Conservation (phyloP, 2,797 vertebrate species). For the Meda fulgida region DNA sequence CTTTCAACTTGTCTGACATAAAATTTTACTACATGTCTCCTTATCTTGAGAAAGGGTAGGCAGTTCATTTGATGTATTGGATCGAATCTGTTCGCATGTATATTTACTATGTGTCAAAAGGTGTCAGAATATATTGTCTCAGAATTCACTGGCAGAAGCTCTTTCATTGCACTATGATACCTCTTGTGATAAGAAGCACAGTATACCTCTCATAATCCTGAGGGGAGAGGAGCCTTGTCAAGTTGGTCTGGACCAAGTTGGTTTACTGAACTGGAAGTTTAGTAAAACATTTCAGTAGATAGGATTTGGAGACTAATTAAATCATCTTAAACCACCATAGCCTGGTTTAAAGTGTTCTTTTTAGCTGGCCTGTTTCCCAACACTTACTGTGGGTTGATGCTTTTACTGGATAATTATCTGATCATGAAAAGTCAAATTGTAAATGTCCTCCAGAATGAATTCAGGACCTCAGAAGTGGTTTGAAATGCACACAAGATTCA, state of each 20-base stretch:
- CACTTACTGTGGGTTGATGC: background rate
- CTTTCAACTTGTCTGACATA: conserved; percentile 14
- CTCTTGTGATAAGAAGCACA: conserved; percentile 2
- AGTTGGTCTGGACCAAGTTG: no score
- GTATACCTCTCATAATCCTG: conserved; percentile 13
- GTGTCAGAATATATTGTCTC: conserved; percentile 17
- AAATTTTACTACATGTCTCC: conserved; percentile 2
- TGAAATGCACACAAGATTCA: background rate
- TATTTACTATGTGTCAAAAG: conserved; percentile 10
- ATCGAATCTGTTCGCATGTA: background rate
- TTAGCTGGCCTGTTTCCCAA: background rate
- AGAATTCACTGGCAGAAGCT: conserved; percentile 7
- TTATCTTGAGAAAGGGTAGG: conserved; percentile 4
- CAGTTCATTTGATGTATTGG: conserved; percentile 4
- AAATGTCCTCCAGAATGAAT: background rate
- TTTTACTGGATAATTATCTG: background rate
- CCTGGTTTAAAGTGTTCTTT: background rate
- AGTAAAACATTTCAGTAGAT: background rate
- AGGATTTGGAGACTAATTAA: background rate
- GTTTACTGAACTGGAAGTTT: no score
- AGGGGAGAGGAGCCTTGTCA: background rate
- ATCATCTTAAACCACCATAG: conserved; percentile 12
- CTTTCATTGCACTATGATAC: background rate
- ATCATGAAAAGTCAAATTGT: background rate
- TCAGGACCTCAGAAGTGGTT: background rate